Conservation (phyloP, 2,888 invertebrate genomes). For the Diplazon laetatorius region DNA sequence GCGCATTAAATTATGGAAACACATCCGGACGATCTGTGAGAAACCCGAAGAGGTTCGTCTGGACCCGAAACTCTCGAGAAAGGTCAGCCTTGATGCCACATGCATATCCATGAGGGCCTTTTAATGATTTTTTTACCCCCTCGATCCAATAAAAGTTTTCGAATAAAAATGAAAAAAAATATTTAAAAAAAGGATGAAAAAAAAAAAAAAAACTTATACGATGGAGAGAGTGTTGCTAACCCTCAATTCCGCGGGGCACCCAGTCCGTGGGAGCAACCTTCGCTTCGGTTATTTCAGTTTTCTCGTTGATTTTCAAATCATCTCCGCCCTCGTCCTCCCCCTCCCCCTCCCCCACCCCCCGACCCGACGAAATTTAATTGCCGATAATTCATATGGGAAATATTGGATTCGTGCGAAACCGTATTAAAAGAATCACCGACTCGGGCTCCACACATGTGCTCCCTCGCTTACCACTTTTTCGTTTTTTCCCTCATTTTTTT, state of each 20-base stretch:
- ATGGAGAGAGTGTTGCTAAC: conserved; percentile 55
- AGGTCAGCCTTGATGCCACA: conserved; percentile 27
- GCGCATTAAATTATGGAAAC: conserved; percentile 20
- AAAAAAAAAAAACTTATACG: conserved; percentile 51
- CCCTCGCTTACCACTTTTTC: background rate
- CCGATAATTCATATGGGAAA: conserved; percentile 82
- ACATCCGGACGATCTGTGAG: conserved; percentile 44
- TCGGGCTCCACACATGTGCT: conserved; percentile 12
- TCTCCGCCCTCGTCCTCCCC: no score
- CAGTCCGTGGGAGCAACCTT: conserved; percentile 27
- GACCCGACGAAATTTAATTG: conserved; percentile 81
- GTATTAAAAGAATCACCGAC: conserved; percentile 76
- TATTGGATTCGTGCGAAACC: conserved; percentile 83
- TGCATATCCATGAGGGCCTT: conserved; percentile 36
- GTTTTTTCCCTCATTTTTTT: conserved; percentile 5
- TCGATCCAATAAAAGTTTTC: conserved; percentile 42
- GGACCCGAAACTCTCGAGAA: no score
- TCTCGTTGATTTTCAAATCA: conserved; percentile 68
- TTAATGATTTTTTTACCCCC: conserved; percentile 26
- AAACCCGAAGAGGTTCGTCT: conserved; percentile 19
- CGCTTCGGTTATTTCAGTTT: conserved; percentile 62
- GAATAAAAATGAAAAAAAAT: conserved; percentile 42
- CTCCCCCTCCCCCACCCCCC: no score
- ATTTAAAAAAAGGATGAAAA: no score
- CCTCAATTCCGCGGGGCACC: conserved; percentile 63